Conservation (phyloP, 2,888 invertebrate genomes). For the Suillia variegata region DNA sequence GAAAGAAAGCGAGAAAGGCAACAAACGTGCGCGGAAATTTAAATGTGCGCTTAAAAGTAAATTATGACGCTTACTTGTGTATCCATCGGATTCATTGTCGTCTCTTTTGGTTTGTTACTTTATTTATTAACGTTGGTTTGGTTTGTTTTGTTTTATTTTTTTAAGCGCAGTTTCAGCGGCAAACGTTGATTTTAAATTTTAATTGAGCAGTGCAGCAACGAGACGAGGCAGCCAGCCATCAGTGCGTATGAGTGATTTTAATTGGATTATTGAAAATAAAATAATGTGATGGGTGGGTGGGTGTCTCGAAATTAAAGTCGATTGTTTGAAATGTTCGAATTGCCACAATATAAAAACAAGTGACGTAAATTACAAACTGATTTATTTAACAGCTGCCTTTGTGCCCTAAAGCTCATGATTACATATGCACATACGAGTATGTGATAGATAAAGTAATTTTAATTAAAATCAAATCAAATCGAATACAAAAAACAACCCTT, state of each 20-base stretch:
- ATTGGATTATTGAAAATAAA: slow-evolving; percentile 2
- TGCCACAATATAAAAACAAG: too few relatives aligned
- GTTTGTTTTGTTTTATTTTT: background rate
- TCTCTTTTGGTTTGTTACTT: background rate
- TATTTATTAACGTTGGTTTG: background rate
- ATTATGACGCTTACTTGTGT: slow-evolving; percentile 11
- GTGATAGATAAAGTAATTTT: too few relatives aligned
- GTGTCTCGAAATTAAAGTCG: background rate
- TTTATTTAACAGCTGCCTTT: too few relatives aligned
- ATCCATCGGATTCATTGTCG: slow-evolving; percentile 2
- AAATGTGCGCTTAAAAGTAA: slow-evolving; percentile 2
- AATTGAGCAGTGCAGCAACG: background rate
- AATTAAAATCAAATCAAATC: too few relatives aligned
- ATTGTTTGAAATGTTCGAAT: too few relatives aligned
- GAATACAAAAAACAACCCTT: too few relatives aligned
- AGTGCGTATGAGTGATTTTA: slow-evolving; percentile 13
- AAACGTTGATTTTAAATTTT: too few relatives aligned
- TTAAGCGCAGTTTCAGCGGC: too few relatives aligned
- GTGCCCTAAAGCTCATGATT: too few relatives aligned
- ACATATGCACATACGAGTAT: too few relatives aligned
- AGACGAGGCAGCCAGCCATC: background rate
- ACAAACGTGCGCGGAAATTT: slow-evolving; percentile 18
- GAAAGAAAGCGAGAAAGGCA: background rate
- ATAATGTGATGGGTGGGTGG: background rate
- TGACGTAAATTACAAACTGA: too few relatives aligned